Base-by-base conservation (phyloP, 2,888 invertebrate genomes). In the Junonia oenone region DNA sequence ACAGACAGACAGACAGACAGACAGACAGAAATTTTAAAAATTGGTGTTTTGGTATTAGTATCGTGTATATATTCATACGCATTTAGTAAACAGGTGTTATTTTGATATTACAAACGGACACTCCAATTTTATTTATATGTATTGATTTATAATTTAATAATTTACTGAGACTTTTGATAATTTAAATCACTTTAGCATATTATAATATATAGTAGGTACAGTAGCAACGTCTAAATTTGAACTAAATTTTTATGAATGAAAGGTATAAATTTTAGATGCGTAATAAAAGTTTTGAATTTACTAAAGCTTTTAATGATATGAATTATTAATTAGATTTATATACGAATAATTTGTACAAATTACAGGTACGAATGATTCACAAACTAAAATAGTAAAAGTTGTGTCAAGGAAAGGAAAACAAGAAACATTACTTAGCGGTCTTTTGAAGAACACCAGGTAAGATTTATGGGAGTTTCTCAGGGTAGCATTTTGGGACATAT, bases 361-460 rank as follows among this genome's bases (percentile, higher is more conserved):
- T 48, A 22, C 43, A 89, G 89, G 78, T 8, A 75, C 81, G 1
- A 87, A 83, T 19, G 86, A 89, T 11, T 82, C 85, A 0, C 85
- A 86, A 55, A 86, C 83, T 0, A 88, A 87, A 61, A 69, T 85
- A 48, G 72, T 87, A 0, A 90, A 90, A 64, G 83, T 90, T 0
- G 66, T 80, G 35, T 71, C 83, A 15, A 77, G 81, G 37, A 84
- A 80, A 62, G 86, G 83, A 0, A 88, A 88, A 66, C 86, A 89
- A 58, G 90, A 90, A 33, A 85, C 88, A 0, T 67, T 72, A 2
- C 63, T 91, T 0, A 81, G 74, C 55, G 87, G 89, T 84, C 92
- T 92, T 78, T 89, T 81, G 78, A 93, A 87, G 83, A 92, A 85
- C 76, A 91, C 81, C 60, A 81, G 88, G 89, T 86, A 59, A 9